A percentile compares a stretch with the other conserved stretches of the same genome.
Conservation (phyloP, 2,797 vertebrate genomes). For the Meda fulgida region DNA sequence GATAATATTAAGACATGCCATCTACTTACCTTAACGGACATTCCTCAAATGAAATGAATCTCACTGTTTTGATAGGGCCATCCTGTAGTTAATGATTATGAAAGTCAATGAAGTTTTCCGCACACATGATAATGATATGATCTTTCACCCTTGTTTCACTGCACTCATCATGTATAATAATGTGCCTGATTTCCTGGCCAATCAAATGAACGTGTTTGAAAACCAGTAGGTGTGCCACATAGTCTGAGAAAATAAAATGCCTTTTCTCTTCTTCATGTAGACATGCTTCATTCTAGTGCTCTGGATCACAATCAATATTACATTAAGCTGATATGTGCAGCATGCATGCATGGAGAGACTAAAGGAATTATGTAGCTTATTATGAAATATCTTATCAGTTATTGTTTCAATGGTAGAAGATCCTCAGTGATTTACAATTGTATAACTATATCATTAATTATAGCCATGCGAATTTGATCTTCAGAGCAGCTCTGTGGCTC, state of each 20-base stretch:
- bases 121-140: slow-evolving; percentile 6
- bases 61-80: neutral
- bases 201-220: neutral
- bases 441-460: neutral
- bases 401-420: neutral
- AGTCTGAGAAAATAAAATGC: slow-evolving; percentile 21
- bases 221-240: neutral
- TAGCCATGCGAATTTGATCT: neutral
- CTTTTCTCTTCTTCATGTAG: slow-evolving; percentile 13
- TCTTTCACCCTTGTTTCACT: neutral
- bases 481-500: neutral
- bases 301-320: neutral
- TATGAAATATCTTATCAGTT: neutral
- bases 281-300: neutral
- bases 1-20: neutral
- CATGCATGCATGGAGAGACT: neutral
- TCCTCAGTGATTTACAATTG: neutral
- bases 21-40: neutral
- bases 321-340: neutral
- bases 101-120: neutral
- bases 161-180: neutral
- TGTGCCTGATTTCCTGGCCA: neutral
- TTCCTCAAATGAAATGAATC: slow-evolving; percentile 13
- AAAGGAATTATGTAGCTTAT: neutral
- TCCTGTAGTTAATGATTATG: slow-evolving; percentile 34